A percentile compares a stretch with the other conserved stretches of the same genome.
These are phyloP conservation scores for Halichoerus grypus DNA, from an alignment of 2,113 vertebrate species.

Conservation along the genomic window DNA sequence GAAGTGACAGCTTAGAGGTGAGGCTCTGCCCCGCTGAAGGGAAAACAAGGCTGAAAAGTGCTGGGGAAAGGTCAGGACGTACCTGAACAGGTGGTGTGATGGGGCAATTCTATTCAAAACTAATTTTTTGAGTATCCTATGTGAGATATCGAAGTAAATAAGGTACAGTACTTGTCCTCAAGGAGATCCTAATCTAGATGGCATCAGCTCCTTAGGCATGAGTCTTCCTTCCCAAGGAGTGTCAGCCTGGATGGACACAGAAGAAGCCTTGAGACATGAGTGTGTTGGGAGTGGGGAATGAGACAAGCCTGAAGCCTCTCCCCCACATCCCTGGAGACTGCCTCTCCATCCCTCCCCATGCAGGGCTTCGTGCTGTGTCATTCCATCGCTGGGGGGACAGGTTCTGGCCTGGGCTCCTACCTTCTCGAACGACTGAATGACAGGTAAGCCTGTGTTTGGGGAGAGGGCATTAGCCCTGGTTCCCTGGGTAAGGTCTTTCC, in stretches of 20 bases:
- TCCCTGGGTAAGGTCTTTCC: not conserved
- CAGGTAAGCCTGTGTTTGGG: slow-evolving; percentile 89
- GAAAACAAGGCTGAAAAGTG: not conserved
- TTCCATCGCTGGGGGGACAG: slow-evolving; percentile 98
- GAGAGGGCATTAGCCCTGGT: not conserved
- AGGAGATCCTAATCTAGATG: not conserved
- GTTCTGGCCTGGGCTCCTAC: slow-evolving; percentile 97
- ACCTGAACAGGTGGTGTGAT: not conserved
- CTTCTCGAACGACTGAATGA: slow-evolving; percentile 99
- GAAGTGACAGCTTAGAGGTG: slow-evolving; percentile 99
- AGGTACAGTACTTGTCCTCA: not conserved
- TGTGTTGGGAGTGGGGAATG: not conserved
- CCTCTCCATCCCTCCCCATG: not conserved
- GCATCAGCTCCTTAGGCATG: not conserved
- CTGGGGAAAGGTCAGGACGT: not conserved
- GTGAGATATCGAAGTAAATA: not conserved
- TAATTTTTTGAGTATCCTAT: not conserved
- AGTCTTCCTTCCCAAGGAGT: not conserved
- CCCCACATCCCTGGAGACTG: not conserved
- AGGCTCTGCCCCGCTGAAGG: slow-evolving; percentile 67
- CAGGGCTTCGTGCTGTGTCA: slow-evolving; percentile 99
- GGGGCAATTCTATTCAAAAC: not conserved
- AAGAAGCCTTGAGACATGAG: not conserved
- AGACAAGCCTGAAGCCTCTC: not conserved
- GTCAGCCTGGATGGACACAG: not conserved